phyloP scores from a whole-genome alignment of 2,888 invertebrate genomes.

The Ephialtes manifestator region DNA sequence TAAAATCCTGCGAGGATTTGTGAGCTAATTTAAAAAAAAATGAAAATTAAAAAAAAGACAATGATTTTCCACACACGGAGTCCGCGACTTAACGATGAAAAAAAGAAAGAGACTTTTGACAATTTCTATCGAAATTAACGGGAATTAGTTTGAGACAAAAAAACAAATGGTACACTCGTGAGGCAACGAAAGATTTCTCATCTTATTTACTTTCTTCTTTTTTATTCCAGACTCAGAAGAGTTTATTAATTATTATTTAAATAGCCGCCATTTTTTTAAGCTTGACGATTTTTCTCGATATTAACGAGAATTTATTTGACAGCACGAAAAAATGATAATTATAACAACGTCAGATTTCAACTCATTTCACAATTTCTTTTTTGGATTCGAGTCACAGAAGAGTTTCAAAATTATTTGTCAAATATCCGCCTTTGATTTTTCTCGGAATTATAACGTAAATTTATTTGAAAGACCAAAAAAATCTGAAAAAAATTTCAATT shows the following conservation, averaged over 20 bases:
- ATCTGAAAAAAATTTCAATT: neutral
- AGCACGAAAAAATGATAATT: neutral
- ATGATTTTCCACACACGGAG: neutral
- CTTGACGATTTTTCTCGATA: neutral
- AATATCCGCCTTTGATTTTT: neutral
- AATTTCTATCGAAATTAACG: constrained; percentile 32
- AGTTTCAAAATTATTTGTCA: constrained; percentile 17
- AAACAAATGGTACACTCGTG: neutral
- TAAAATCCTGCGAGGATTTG: constrained; percentile 86
- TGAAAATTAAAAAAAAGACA: neutral
- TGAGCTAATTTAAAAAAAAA: constrained; percentile 12
- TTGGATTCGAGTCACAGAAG: neutral
- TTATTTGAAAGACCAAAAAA: too few relatives aligned
- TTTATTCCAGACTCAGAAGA: neutral
- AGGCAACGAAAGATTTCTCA: neutral
- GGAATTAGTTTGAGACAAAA: neutral
- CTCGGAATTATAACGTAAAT: neutral
- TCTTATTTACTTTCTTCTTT: neutral
- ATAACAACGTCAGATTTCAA: neutral
- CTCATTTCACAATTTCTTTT: constrained; percentile 1
- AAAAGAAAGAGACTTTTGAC: neutral
- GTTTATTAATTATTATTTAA: constrained; percentile 11
- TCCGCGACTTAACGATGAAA: neutral
- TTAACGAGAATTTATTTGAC: neutral
- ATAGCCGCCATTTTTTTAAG: neutral